Evolutionary conservation across 1,140 invertebrate species (phyloP), one percentile per base, ranked within the genome.

Genomic region (Teleogryllus occipitalis): DNA sequence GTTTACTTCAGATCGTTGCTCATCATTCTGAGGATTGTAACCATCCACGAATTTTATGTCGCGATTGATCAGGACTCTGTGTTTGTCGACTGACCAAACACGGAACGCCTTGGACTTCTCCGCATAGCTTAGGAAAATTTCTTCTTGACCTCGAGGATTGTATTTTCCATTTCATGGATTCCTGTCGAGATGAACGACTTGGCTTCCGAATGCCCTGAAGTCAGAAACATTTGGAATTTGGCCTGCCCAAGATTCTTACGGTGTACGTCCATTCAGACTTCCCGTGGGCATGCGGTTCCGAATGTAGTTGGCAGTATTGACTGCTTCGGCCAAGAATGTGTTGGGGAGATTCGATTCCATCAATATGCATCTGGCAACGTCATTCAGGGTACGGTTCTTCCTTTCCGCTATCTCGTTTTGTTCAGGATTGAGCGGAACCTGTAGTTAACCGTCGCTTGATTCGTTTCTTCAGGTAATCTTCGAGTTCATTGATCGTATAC

Each of bases 371-470:
- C 84, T 47, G 8, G 84, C n/a, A n/a, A 83, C 76, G 82, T 82
- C 10, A 83, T 81, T n/a, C 82, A 86, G 80, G 0, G 83, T 86
- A 75, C 85, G 80, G 80, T 86, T 86, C 47, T 83, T 82, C 72
- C 85, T 54, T 80, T 87, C 84, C 12, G 84, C 77, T 8, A 83
- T 81, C 27, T 84, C 85, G 82, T 87, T 87, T 78, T 84, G 83
- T 76, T 85, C 78, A 74, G 85, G 84, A 12, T 83, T 83, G 77
- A 85, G 83, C 8, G 82, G 82, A 78, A n/a, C n/a, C n/a, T n/a
- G 7, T n/a, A 47, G 78, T 78, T 10, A 47, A 46, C 65, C 47
- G 39, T 18, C 47, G 7, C 39, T n/a, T 10, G 39, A 78, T 78
- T 47, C 18, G 76, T 54, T 54, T 8, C 49, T 15, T 54, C 15